Percentiles rank a stretch among this genome's conserved stretches.
Evolutionary conservation across 2,797 vertebrate species (phyloP).

Genomic region (Paratrypauchen microcephalus): DNA sequence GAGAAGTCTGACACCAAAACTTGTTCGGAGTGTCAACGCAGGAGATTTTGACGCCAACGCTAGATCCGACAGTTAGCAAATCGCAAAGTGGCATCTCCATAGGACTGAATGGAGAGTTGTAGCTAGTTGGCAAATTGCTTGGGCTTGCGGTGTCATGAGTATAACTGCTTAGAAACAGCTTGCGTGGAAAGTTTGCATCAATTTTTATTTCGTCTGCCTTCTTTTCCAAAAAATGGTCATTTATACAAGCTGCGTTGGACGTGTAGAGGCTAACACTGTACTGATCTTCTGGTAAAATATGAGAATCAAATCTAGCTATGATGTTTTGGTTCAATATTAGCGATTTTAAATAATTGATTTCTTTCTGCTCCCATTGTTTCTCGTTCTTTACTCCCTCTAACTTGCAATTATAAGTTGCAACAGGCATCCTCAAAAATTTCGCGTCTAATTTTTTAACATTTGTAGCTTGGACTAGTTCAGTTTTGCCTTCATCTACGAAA

Average conservation of each 20-base stretch:
- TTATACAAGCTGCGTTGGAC: slow-evolving; percentile 73
- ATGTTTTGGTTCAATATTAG: slow-evolving; percentile 75
- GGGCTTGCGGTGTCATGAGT: not conserved
- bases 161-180: slow-evolving; percentile 12
- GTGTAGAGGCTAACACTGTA: slow-evolving; percentile 80
- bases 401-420: slow-evolving; percentile 84
- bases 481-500: slow-evolving; percentile 86
- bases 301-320: slow-evolving; percentile 74
- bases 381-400: slow-evolving; percentile 74
- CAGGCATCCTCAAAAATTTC: slow-evolving; percentile 84
- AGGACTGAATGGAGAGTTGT: slow-evolving; percentile 16
- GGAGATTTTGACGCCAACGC: slow-evolving; percentile 77
- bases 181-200: slow-evolving; percentile 5
- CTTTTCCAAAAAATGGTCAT: slow-evolving; percentile 70
- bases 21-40: slow-evolving; percentile 73
- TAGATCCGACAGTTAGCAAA: slow-evolving; percentile 74
- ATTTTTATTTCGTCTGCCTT: not conserved
- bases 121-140: not conserved
- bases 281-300: slow-evolving; percentile 69
- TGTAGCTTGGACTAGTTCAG: slow-evolving; percentile 74
- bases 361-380: slow-evolving; percentile 71
- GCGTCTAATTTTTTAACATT: slow-evolving; percentile 74
- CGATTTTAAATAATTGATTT: slow-evolving; percentile 75
- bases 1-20: slow-evolving; percentile 85
- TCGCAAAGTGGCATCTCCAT: slow-evolving; percentile 42